phyloP scores from a whole-genome alignment of 2,797 vertebrate species.

The Ctenochaetus hawaiiensis region DNA sequence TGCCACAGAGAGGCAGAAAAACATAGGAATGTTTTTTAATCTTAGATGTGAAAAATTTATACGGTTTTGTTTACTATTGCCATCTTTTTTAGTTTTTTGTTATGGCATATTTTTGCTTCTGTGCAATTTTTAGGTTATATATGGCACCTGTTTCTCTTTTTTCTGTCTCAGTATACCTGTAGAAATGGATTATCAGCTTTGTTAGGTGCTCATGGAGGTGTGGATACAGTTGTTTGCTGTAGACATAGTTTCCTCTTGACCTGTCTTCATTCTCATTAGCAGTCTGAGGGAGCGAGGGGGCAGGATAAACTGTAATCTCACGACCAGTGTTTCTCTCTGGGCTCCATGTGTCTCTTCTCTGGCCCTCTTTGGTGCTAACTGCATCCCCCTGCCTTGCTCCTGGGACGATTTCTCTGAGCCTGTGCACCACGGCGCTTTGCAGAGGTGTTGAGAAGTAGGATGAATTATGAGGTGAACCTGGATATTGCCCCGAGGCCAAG shows the following conservation, averaged over 20 bases:
- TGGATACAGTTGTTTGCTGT: slow-evolving; percentile 44
- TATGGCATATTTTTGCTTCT: background rate
- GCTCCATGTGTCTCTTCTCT: slow-evolving; percentile 49
- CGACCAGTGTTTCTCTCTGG: slow-evolving; percentile 55
- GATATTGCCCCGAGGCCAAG: slow-evolving; percentile 76
- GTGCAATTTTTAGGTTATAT: slow-evolving; percentile 1
- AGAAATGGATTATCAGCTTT: slow-evolving; percentile 18
- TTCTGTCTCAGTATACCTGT: slow-evolving; percentile 17
- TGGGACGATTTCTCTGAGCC: slow-evolving; percentile 49
- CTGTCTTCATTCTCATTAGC: slow-evolving; percentile 59
- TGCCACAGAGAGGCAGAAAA: slow-evolving; percentile 32
- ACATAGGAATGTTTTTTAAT: background rate
- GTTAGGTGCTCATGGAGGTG: slow-evolving; percentile 22
- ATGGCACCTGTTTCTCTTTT: background rate
- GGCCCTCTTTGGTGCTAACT: slow-evolving; percentile 57
- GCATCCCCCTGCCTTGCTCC: slow-evolving; percentile 50
- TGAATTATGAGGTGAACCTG: slow-evolving; percentile 81
- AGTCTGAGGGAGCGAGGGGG: slow-evolving; percentile 24
- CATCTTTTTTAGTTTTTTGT: background rate
- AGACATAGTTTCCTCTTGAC: slow-evolving; percentile 38
- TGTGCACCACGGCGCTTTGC: slow-evolving; percentile 47
- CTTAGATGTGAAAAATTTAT: background rate
- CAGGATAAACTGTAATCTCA: slow-evolving; percentile 36
- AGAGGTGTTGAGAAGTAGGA: slow-evolving; percentile 69
- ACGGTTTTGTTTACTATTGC: background rate